Evolutionary conservation across 2,888 invertebrate genomes (phyloP).

Genomic region (Hydrotaea diabolus): DNA sequence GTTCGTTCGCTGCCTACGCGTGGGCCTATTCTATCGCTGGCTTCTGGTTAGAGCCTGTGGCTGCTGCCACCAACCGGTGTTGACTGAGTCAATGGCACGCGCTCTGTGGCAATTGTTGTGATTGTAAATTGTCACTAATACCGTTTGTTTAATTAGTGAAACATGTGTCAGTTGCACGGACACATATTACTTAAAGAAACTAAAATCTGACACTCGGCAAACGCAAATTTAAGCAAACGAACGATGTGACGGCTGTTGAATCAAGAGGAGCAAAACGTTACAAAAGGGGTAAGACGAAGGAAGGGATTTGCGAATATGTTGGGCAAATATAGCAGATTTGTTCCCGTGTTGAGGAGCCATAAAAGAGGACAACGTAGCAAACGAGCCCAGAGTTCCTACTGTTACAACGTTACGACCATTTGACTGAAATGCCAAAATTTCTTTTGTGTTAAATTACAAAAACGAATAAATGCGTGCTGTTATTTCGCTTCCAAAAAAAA

Average conservation of each 20-base stretch:
- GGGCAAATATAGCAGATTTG: no score
- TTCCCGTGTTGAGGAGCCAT: no score
- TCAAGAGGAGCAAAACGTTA: not conserved
- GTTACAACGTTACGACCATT: no score
- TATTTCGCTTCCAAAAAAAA: no score
- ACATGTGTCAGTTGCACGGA: constrained; percentile 68
- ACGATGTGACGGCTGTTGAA: not conserved
- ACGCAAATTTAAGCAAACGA: not conserved
- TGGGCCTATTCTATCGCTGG: not conserved
- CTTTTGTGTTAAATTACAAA: no score
- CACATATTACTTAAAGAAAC: constrained; percentile 59
- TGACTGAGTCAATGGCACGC: constrained; percentile 65
- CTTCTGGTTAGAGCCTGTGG: not conserved
- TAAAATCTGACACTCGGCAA: constrained; percentile 62
- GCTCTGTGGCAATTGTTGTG: constrained; percentile 58
- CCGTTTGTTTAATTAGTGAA: constrained; percentile 70
- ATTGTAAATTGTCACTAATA: constrained; percentile 69
- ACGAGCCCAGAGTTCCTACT: no score
- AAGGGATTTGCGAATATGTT: not conserved
- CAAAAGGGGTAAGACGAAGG: not conserved
- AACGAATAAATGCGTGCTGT: no score
- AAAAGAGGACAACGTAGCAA: no score
- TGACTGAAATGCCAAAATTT: no score
- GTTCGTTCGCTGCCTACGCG: not conserved
- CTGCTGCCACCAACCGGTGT: constrained; percentile 14